Conservation (phyloP, 2,113 vertebrate species). For the Rhinopithecus roxellana region DNA sequence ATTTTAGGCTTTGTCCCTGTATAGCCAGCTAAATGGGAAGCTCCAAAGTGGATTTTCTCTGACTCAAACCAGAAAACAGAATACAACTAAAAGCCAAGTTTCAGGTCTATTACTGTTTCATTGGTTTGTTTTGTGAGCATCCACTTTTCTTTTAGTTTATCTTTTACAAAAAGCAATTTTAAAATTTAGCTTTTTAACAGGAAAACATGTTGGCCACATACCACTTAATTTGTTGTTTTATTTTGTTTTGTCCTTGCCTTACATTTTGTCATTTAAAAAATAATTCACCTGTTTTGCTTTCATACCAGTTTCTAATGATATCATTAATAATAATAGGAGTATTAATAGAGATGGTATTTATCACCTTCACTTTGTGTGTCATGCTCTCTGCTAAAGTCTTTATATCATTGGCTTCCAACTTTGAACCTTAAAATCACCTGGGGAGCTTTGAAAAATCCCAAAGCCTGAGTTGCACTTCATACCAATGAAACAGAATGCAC, state of each 20-base stretch:
- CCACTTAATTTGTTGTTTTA: background rate
- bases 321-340: background rate
- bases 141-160: background rate
- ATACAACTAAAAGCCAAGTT: background rate
- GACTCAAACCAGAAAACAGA: background rate
- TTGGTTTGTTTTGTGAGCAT: background rate
- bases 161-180: background rate
- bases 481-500: background rate
- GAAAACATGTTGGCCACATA: background rate
- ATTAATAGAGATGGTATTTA: background rate
- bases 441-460: background rate
- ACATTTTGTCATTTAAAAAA: background rate
- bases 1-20: background rate
- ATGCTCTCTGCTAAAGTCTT: background rate
- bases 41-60: background rate
- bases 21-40: background rate
- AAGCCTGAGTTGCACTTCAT: fast-evolving
- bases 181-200: background rate
- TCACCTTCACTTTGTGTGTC: background rate
- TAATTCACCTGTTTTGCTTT: background rate
- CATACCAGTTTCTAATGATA: background rate
- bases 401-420: background rate
- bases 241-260: background rate
- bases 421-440: background rate
- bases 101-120: background rate